Base-by-base conservation (phyloP, 2,797 vertebrate genomes). In the Cyprinodon diabolis region DNA sequence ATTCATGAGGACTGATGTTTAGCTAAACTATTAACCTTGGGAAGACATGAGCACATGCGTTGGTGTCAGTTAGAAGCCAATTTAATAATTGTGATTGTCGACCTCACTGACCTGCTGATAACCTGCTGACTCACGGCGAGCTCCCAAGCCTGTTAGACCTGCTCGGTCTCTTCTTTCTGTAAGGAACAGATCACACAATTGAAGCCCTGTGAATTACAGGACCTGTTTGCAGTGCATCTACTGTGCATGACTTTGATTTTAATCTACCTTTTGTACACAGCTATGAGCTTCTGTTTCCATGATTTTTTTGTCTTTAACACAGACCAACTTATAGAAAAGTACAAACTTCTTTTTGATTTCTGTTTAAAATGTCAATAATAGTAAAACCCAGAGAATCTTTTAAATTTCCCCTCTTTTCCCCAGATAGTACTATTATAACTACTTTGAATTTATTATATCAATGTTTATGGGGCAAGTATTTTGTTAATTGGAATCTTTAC, bases 91-190 rank as follows among this genome's bases (percentile, higher is more conserved):
- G 47, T n/a, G 19, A 30, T 70, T 37, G 40, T 7, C 21, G 7
- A 75, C 19, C 57, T 56, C 63, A 65, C n/a, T 70, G 54, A 56
- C 63, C 23, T 69, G 52, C 30, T 2, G 14, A 37, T 66, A 43
- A 72, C 21, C 72, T 11, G 21, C 12, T 69, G 21, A n/a, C 77
- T 68, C 2, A 47, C 54, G 69, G 11, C 75, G 52, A n/a, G 30
- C 40, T 77, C 43, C 68, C 54, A 1, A 66, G 79, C 88, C 84
- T 79, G 91, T 57, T 75, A 1, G 52, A 88, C 91, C 72, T 66
- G 90, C 47, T 76, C 4, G 63, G 37, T 57, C 45, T 56, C 71
- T 48, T 10, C 40, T 75, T 75, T 1, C 13, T 9, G 9, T 37
- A 6, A 78, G 68, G 56, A 14, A 19, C 55, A 19, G 4, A 10